A percentile compares a stretch with the other conserved stretches of the same genome.
phyloP scores from a whole-genome alignment of 2,888 invertebrate species.

The Erebia aethiops region DNA sequence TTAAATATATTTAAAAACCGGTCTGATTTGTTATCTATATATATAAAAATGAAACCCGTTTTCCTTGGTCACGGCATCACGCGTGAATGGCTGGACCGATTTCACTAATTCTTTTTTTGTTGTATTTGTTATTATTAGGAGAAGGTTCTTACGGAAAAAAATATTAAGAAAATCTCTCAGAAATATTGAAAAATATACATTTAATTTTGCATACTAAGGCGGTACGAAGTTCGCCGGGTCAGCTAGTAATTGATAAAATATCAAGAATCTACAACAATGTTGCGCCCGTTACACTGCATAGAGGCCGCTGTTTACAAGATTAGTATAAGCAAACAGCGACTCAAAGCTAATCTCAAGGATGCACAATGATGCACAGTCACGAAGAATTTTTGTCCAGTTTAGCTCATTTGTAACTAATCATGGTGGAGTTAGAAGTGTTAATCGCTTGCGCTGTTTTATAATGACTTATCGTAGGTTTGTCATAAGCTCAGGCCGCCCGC shows the following conservation, averaged over 20 bases:
- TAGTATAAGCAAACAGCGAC: constrained; percentile 35
- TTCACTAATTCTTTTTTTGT: too few species aligned
- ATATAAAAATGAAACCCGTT: too few species aligned
- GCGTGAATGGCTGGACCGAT: too few species aligned
- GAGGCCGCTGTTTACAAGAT: constrained; percentile 26
- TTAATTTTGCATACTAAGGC: too few species aligned
- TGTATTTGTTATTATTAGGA: too few species aligned
- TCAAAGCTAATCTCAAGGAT: constrained; percentile 32
- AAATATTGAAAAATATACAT: too few species aligned
- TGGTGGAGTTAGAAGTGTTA: constrained; percentile 28
- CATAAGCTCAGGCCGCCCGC: constrained; percentile 57
- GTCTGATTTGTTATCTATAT: not conserved
- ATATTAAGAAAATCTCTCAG: too few species aligned
- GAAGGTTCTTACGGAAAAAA: too few species aligned
- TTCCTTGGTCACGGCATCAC: too few species aligned
- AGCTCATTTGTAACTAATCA: constrained; percentile 48
- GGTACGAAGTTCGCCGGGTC: too few species aligned
- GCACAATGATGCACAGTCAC: constrained; percentile 25
- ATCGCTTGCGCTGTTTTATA: constrained; percentile 32
- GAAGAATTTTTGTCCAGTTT: constrained; percentile 41
- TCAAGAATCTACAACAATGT: not conserved
- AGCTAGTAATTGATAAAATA: not conserved
- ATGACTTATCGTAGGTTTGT: constrained; percentile 54
- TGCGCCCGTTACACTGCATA: not conserved
- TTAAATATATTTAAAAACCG: not conserved